Evolutionary conservation across 1,140 invertebrate species (phyloP).

Genomic region (Hylyphantes graminicola): DNA sequence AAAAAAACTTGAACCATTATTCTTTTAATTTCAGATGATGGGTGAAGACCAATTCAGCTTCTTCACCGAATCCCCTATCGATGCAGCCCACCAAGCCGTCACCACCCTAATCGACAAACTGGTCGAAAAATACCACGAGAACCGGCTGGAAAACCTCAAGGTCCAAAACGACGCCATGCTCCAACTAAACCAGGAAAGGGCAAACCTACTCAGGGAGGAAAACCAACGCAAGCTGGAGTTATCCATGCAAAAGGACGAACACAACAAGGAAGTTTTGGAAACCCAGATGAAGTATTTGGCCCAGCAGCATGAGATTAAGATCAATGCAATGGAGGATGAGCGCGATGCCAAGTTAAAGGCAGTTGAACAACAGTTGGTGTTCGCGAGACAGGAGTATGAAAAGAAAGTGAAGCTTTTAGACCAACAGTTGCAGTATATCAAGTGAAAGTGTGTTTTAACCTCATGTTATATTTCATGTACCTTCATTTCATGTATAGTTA

Average conservation of each 20-base stretch:
- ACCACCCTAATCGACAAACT: conserved; percentile 52
- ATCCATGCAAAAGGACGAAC: neutral
- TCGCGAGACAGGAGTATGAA: conserved; percentile 55
- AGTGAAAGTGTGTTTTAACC: conserved; percentile 9
- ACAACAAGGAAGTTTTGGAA: conserved; percentile 16
- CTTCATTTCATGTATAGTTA: neutral
- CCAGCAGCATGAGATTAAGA: conserved; percentile 31
- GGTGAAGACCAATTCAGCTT: conserved; percentile 43
- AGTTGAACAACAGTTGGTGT: conserved; percentile 47
- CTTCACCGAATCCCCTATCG: conserved; percentile 51
- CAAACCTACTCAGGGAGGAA: conserved; percentile 4
- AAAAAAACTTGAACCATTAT: neutral
- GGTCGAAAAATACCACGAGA: conserved; percentile 57
- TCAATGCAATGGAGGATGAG: conserved; percentile 45
- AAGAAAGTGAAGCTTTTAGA: conserved; percentile 51
- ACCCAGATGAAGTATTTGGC: conserved; percentile 25
- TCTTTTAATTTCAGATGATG: conserved; percentile 11
- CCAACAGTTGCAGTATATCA: conserved; percentile 45
- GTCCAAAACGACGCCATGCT: conserved; percentile 20
- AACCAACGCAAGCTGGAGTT: conserved; percentile 27
- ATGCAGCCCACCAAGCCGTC: conserved; percentile 43
- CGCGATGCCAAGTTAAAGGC: conserved; percentile 39
- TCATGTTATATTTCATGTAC: neutral
- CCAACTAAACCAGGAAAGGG: conserved; percentile 4
- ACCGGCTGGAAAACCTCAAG: conserved; percentile 46